Percentiles rank a stretch among this genome's conserved stretches.
Conservation (phyloP, 2,888 invertebrate species). For the Drosophila conformis region DNA sequence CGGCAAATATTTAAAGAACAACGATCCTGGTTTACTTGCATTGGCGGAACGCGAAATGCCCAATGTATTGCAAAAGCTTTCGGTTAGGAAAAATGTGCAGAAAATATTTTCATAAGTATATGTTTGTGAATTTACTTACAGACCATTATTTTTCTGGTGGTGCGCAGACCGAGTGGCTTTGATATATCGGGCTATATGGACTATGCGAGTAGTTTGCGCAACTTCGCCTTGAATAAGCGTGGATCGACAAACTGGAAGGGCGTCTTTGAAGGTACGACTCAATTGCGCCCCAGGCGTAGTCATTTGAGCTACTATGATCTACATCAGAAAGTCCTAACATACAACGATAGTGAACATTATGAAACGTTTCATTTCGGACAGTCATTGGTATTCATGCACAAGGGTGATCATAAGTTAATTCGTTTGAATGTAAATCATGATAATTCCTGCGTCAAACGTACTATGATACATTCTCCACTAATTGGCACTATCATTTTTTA, state of each 20-base stretch:
- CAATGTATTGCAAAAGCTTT: conserved; percentile 90
- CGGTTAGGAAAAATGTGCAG: conserved; percentile 84
- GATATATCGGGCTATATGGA: conserved; percentile 95
- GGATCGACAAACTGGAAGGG: conserved; percentile 88
- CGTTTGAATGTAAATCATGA: conserved; percentile 88
- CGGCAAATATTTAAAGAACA: neutral
- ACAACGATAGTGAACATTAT: conserved; percentile 92
- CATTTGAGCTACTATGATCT: conserved; percentile 91
- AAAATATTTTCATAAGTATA: neutral
- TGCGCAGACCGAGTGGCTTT: conserved; percentile 89
- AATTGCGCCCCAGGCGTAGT: conserved; percentile 88
- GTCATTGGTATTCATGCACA: conserved; percentile 90
- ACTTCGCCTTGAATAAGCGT: conserved; percentile 56
- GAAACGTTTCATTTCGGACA: conserved; percentile 10
- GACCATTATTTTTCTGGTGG: conserved; percentile 92
- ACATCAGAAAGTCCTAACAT: conserved; percentile 89
- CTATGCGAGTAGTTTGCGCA: conserved; percentile 85
- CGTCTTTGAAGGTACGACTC: conserved; percentile 89
- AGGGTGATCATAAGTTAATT: conserved; percentile 91
- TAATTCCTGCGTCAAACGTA: conserved; percentile 88
- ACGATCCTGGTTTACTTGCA: conserved; percentile 25
- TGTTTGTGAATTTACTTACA: conserved; percentile 63
- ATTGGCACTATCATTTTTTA: conserved; percentile 92
- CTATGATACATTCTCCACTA: conserved; percentile 87
- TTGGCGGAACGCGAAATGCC: conserved; percentile 85